phyloP scores from a whole-genome alignment of 1,140 invertebrate genomes.

The Drosophila ambigua region DNA sequence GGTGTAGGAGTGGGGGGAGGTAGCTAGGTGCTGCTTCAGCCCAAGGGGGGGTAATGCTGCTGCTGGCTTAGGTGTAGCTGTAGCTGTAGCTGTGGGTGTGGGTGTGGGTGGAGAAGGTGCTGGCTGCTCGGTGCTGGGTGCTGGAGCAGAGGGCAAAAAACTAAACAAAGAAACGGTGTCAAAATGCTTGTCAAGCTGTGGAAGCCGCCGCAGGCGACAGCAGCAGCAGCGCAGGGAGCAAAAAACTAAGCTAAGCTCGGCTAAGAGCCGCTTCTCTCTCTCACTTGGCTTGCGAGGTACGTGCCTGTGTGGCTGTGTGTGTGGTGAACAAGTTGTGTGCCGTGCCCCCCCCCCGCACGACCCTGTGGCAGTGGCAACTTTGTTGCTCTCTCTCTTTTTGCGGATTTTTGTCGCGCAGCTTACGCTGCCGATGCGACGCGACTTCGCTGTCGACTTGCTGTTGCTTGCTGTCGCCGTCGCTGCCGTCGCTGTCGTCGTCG shows the following conservation, averaged over 20 bases:
- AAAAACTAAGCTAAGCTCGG: conserved; percentile 62
- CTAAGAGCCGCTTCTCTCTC: conserved; percentile 31
- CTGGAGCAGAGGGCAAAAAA: neutral
- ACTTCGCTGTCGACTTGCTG: conserved; percentile 1
- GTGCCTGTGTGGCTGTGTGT: too few relatives aligned
- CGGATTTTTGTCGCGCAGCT: conserved; percentile 48
- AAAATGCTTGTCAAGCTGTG: conserved; percentile 70
- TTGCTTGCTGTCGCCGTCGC: conserved; percentile 15
- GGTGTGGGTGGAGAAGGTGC: conserved; percentile 4
- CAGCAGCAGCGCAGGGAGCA: conserved; percentile 6
- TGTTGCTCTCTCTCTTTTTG: conserved; percentile 40
- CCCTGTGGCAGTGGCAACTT: conserved; percentile 29
- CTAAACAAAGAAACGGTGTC: conserved; percentile 53
- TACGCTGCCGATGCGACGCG: conserved; percentile 13
- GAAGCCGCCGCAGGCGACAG: conserved; percentile 43
- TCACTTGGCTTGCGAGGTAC: neutral
- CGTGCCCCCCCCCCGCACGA: too few relatives aligned
- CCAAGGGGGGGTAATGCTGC: neutral
- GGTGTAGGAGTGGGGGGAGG: too few relatives aligned
- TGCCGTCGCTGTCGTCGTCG: conserved; percentile 6
- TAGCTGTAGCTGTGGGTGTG: conserved; percentile 8
- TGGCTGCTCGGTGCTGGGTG: neutral
- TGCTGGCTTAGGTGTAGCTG: conserved; percentile 7
- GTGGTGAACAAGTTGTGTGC: too few relatives aligned
- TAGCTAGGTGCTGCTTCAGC: neutral